A percentile compares a stretch with the other conserved stretches of the same genome.
phyloP scores from a whole-genome alignment of 2,113 vertebrate genomes.

The Oncorhynchus kisutch region DNA sequence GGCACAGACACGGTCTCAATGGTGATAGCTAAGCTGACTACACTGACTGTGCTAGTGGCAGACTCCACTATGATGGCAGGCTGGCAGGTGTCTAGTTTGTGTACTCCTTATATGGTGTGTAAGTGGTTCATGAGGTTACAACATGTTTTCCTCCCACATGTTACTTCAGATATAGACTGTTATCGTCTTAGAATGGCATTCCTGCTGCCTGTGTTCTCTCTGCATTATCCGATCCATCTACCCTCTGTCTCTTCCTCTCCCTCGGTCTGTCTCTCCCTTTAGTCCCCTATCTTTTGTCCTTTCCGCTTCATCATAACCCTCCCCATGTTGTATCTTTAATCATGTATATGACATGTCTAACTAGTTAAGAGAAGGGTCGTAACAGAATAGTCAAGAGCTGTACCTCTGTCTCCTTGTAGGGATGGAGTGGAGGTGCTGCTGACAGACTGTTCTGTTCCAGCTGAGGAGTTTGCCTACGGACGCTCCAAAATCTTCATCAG shows the following conservation, averaged over 20 bases:
- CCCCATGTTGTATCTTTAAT: not conserved
- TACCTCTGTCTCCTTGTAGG: conserved; percentile 66
- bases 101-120: not conserved
- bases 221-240: not conserved
- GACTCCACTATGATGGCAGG: too few species aligned
- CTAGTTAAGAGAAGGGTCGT: not conserved
- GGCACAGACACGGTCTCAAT: too few species aligned
- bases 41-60: too few species aligned
- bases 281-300: not conserved
- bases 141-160: conserved; percentile 6
- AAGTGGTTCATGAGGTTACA: not conserved
- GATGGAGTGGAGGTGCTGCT: conserved; percentile 91
- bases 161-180: conserved; percentile 8
- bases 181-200: not conserved
- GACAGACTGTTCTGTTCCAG: conserved; percentile 80
- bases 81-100: conserved; percentile 21
- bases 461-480: conserved; percentile 90
- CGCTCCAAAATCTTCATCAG: conserved; percentile 99
- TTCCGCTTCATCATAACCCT: not conserved
- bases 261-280: not conserved
- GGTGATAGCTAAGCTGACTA: too few species aligned
- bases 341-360: not conserved
- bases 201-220: not conserved
- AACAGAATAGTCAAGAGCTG: not conserved
- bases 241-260: not conserved